Base-by-base conservation (phyloP, 2,797 vertebrate genomes). In the Phaenicophaeus curvirostris region DNA sequence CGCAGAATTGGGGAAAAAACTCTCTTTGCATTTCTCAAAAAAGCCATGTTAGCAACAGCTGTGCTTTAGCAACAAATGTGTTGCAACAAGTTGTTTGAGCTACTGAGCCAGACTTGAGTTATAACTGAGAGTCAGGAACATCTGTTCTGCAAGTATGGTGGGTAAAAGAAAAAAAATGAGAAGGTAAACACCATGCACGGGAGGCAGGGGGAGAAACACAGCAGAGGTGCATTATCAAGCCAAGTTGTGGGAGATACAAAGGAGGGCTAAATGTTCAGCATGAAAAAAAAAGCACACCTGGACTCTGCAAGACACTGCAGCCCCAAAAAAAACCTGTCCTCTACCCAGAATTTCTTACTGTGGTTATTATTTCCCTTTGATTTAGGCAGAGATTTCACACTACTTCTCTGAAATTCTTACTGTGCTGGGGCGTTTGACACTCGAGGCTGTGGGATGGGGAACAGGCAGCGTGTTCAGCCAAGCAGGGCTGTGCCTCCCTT, bases 31-130 rank as follows among this genome's bases (percentile, higher is more conserved):
- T 35, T 41, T 31, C 35, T 41, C 59, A 59, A 71, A 73, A 72
- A 66, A 79, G 51, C 83, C 37, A 28, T 50, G 54, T 37, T 63
- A 53, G 27, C 30, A 33, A 20, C 42, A 92, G 51, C 87, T 87
- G 87, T 4, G 5, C 84, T 82, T 55, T 13, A 77, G 85, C 76
- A 84, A 75, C 14, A 6, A 46, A 72, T 16, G 81, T 20, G 41
- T 16, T 74, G 58, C 58, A 91, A 84, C 41, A 90, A 46, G 73
- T 63, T 82, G 59, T 16, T 74, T 31, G 78, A 88, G 58, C 20
- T 73, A n/a, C 44, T 0, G 0, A 17, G 57, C n/a, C 18, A 1
- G 0, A 2, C 35, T 31, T 65, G 87, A 68, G 57, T 80, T 51
- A 7, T 3, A 87, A 24, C 14, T 53, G 79, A 88, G 63, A 27